Conservation (phyloP, 2,113 vertebrate genomes). For the Rhinoderma darwinii region DNA sequence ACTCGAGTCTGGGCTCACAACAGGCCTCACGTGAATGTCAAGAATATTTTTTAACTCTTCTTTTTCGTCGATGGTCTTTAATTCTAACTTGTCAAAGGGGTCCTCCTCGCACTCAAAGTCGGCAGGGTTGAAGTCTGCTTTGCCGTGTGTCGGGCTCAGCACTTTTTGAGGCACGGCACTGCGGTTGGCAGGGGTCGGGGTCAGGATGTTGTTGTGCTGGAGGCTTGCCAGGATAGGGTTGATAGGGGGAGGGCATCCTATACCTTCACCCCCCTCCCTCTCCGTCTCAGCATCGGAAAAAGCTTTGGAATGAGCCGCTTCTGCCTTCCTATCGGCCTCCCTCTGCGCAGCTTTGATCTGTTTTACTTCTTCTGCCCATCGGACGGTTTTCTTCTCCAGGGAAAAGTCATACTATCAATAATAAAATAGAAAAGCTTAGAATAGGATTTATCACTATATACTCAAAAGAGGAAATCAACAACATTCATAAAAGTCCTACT, state of each 20-base stretch:
- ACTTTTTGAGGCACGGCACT: conserved; percentile 73
- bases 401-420: conserved; percentile 90
- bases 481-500: neutral
- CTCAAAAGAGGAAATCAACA: too few relatives aligned
- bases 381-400: conserved; percentile 85
- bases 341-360: conserved; percentile 81
- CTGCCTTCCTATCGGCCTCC: conserved; percentile 72
- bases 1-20: conserved; percentile 70
- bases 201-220: conserved; percentile 91
- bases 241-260: conserved; percentile 79
- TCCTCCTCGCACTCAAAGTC: conserved; percentile 98
- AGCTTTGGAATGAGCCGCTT: conserved; percentile 65
- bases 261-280: conserved; percentile 66
- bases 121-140: conserved; percentile 88
- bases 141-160: conserved; percentile 78
- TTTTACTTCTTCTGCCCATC: conserved; percentile 86
- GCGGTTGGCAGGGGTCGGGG: conserved; percentile 88
- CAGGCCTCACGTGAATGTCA: conserved; percentile 79
- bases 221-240: conserved; percentile 90
- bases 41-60: conserved; percentile 93
- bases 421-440: neutral
- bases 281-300: conserved; percentile 64
- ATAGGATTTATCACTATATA: neutral
- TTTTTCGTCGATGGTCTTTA: conserved; percentile 94
- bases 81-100: conserved; percentile 94